Evolutionary conservation across 1,140 invertebrate genomes (phyloP).

Genomic region (Brachionus koreanus): DNA sequence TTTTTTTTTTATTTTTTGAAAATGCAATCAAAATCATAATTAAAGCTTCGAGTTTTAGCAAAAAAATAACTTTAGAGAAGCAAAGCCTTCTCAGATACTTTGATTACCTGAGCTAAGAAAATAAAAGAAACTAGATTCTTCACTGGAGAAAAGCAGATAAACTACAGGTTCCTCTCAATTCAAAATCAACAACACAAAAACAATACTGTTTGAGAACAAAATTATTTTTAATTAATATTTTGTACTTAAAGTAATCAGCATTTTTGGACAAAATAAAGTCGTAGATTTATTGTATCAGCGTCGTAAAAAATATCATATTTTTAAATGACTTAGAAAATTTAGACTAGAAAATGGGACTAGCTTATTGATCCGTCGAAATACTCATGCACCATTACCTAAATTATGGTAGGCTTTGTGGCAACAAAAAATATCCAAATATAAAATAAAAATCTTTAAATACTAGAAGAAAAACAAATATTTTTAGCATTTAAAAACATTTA

Average conservation of each 20-base stretch:
- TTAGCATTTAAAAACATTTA: neutral
- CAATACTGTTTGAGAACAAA: neutral
- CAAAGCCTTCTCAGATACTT: neutral
- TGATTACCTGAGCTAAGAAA: conserved; percentile 7
- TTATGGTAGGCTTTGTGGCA: neutral
- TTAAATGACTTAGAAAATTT: neutral
- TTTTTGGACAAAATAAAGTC: conserved; percentile 18
- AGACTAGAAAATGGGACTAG: neutral
- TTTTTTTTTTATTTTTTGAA: conserved; percentile 2
- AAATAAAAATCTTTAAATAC: neutral
- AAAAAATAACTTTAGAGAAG: neutral
- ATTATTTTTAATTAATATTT: neutral
- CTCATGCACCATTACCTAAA: neutral
- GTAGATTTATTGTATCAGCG: neutral
- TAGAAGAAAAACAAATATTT: neutral
- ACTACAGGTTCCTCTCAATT: neutral
- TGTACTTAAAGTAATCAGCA: conserved; percentile 24
- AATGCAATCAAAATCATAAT: conserved; percentile 21
- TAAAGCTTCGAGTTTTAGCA: neutral
- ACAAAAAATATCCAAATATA: neutral
- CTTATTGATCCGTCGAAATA: conserved; percentile 2
- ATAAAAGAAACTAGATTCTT: conserved; percentile 12
- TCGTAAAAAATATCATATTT: neutral
- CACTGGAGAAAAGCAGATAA: neutral
- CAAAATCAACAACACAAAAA: neutral